Conservation (phyloP, 1,140 invertebrate genomes). For the Battus philenor region DNA sequence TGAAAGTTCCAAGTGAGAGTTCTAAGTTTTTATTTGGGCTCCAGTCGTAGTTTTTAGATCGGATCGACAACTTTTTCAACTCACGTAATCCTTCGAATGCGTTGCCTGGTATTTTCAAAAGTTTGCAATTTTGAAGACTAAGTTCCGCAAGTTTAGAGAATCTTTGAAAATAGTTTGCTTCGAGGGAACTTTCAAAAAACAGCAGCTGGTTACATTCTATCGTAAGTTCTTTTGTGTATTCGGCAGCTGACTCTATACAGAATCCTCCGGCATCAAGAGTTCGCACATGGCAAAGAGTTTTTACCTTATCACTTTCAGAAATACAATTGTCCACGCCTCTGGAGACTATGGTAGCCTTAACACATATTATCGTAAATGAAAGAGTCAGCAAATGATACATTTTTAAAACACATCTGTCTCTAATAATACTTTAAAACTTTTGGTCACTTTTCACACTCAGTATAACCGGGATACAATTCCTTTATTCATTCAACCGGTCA, state of each 20-base stretch:
- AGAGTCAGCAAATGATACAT: conserved; percentile 70
- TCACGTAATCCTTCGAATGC: conserved; percentile 86
- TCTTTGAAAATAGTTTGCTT: conserved; percentile 83
- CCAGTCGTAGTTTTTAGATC: conserved; percentile 87
- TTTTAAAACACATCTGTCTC: conserved; percentile 66
- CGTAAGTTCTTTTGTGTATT: conserved; percentile 82
- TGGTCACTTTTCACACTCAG: conserved; percentile 30
- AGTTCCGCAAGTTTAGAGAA: conserved; percentile 85
- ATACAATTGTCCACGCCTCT: conserved; percentile 58
- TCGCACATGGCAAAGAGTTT: conserved; percentile 82
- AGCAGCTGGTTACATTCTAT: conserved; percentile 87
- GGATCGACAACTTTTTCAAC: conserved; percentile 84
- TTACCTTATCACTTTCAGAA: conserved; percentile 48
- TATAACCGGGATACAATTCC: conserved; percentile 30
- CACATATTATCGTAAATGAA: conserved; percentile 68
- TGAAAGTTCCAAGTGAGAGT: conserved; percentile 80
- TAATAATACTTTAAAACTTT: conserved; percentile 28
- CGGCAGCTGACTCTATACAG: conserved; percentile 76
- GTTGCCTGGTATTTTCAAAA: conserved; percentile 84
- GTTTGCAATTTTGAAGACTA: conserved; percentile 85
- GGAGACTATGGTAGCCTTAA: conserved; percentile 53
- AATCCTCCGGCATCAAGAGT: conserved; percentile 82
- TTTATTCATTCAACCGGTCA: conserved; percentile 44
- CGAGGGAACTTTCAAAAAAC: conserved; percentile 87
- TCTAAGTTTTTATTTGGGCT: conserved; percentile 82